These are phyloP conservation scores for Pantherophis alleghaniensis DNA, from an alignment of 2,797 vertebrate species.

Conservation along the genomic window DNA sequence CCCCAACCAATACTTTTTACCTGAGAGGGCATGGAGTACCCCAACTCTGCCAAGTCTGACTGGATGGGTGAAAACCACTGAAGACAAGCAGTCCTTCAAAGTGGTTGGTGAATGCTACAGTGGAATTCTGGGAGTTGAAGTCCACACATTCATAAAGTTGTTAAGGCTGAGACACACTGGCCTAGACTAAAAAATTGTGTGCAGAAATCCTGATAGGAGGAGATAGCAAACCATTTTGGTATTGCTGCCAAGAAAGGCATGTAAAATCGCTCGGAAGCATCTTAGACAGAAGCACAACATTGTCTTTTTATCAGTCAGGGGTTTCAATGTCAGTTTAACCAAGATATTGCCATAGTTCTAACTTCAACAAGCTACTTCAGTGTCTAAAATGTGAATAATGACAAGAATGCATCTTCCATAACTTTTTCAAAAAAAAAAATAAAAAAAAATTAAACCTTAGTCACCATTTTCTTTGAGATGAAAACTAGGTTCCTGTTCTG, in stretches of 20 bases:
- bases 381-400: constrained; percentile 23
- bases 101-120: too few species aligned
- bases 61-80: not conserved
- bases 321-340: not conserved
- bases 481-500: constrained; percentile 47
- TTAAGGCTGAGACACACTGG: not conserved
- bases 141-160: not conserved
- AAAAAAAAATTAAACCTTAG: constrained; percentile 47
- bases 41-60: not conserved
- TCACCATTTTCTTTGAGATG: constrained; percentile 49
- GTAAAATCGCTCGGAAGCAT: not conserved
- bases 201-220: not conserved
- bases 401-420: not conserved
- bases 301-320: not conserved
- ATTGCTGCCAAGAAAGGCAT: not conserved
- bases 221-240: not conserved
- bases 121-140: not conserved
- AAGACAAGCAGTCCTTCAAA: not conserved
- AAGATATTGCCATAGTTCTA: not conserved
- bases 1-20: not conserved
- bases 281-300: not conserved
- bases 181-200: not conserved
- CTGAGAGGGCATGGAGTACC: not conserved
- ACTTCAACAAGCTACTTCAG: not conserved
- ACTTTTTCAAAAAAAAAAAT: constrained; percentile 45